Conservation (phyloP, 1,140 invertebrate genomes). For the Papilio xuthus region DNA sequence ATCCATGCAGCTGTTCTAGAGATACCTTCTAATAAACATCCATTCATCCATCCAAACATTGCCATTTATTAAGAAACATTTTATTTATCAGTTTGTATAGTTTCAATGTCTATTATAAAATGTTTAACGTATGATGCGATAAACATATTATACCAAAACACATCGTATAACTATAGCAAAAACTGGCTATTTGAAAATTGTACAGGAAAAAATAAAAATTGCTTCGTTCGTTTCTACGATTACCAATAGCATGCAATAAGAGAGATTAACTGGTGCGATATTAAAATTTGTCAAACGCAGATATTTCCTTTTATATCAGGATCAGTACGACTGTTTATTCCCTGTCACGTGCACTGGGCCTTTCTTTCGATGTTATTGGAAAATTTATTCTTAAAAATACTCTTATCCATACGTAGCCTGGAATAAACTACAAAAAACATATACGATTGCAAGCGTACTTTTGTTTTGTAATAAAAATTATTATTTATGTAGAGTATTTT, state of each 20-base stretch:
- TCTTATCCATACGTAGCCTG: not conserved
- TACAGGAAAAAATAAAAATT: too few relatives aligned
- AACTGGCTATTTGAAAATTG: too few relatives aligned
- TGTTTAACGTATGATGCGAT: not conserved
- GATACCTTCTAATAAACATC: too few relatives aligned
- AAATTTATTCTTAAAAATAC: not conserved
- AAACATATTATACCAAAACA: too few relatives aligned
- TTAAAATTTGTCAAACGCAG: conserved; percentile 24
- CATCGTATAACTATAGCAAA: too few relatives aligned
- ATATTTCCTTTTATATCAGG: not conserved
- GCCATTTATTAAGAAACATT: too few relatives aligned
- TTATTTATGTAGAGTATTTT: not conserved
- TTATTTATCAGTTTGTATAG: not conserved
- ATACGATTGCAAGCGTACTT: too few relatives aligned
- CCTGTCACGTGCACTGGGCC: conserved; percentile 7
- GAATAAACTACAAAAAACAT: too few relatives aligned
- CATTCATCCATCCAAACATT: too few relatives aligned
- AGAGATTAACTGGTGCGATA: conserved; percentile 1
- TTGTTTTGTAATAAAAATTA: not conserved
- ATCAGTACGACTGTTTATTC: conserved; percentile 8
- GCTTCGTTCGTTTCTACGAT: not conserved
- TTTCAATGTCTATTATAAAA: not conserved
- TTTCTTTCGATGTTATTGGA: conserved; percentile 13
- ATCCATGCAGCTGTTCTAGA: too few relatives aligned
- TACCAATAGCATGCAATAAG: not conserved